Base-by-base conservation (phyloP, 2,113 vertebrate genomes). In the Dromas ardeola region DNA sequence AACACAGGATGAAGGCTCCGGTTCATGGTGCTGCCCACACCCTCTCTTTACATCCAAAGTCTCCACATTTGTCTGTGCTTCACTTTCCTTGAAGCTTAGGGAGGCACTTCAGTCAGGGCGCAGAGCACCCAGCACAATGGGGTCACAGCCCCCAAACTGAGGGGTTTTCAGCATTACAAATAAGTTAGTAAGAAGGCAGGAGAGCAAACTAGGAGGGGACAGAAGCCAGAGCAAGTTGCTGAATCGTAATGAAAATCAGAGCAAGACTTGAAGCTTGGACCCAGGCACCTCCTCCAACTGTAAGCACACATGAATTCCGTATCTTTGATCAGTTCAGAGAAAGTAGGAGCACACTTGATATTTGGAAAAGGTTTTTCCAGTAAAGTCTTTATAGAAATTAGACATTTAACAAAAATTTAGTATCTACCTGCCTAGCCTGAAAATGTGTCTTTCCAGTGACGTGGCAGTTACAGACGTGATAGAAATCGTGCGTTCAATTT, bases 391-490 rank as follows among this genome's bases (percentile, higher is more conserved):
- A 55, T 0, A 69, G 27, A 89, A n/a, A 65, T 49, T 13, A 72
- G 9, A 84, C 3, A 40, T 18, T 23, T 13, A 43, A n/a, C 8
- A 38, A n/a, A 70, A 62, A 63, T 14, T 53, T 36, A 59, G 13
- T 5, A 63, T 38, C 49, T 40, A 36, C 36, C 6, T 67, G 21
- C 23, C 15, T 20, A 71, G 50, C 11, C 49, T 76, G 47, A 56
- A 38, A 59, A 73, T 63, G 30, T 8, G 2, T 15, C n/a, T 36
- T 63, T 78, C 21, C n/a, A n/a, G n/a, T 40, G 10, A 4, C 7
- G 5, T 32, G 15, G 38, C 30, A 42, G 6, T 55, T 52, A 66
- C 0, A 2, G 34, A 70, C 58, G 6, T 14, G 22, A 82, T 0
- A 66, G 29, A 62, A 94, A 70, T 1, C 12, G 5, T 15, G 11